Conservation (phyloP, 1,140 invertebrate species). For the Hyphantria cunea region DNA sequence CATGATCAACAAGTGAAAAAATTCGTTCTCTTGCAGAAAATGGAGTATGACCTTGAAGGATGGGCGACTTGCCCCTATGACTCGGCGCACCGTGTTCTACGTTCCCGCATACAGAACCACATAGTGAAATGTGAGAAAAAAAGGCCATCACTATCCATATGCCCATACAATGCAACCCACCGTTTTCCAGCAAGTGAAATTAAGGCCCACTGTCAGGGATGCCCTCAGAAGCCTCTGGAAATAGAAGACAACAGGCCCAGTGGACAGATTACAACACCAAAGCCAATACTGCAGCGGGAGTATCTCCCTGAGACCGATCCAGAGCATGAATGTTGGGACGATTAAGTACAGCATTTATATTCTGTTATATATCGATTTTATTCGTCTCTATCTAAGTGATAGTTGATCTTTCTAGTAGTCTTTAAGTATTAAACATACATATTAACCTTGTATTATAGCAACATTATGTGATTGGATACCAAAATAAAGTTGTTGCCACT, state of each 20-base stretch:
- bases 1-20: background rate
- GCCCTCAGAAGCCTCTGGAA: conserved; percentile 33
- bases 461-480: too few species aligned
- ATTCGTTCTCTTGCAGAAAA: background rate
- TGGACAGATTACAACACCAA: conserved; percentile 34
- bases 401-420: too few species aligned
- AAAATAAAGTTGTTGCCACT: too few species aligned
- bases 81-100: conserved; percentile 54
- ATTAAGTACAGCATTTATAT: conserved; percentile 22
- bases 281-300: conserved; percentile 40
- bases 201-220: conserved; percentile 41
- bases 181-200: conserved; percentile 39
- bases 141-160: conserved; percentile 54
- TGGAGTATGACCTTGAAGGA: conserved; percentile 34
- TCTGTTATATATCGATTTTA: too few species aligned
- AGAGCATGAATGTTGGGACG: conserved; percentile 53
- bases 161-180: conserved; percentile 79
- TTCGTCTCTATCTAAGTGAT: too few species aligned
- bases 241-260: background rate
- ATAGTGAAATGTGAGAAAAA: conserved; percentile 69
- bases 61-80: conserved; percentile 79
- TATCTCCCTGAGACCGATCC: conserved; percentile 50
- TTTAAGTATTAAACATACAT: too few species aligned
- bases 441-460: too few species aligned
- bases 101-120: conserved; percentile 65